A percentile compares a stretch with the other conserved stretches of the same genome.
Evolutionary conservation across 2,113 vertebrate genomes (phyloP).

Genomic region (Procavia capensis): DNA sequence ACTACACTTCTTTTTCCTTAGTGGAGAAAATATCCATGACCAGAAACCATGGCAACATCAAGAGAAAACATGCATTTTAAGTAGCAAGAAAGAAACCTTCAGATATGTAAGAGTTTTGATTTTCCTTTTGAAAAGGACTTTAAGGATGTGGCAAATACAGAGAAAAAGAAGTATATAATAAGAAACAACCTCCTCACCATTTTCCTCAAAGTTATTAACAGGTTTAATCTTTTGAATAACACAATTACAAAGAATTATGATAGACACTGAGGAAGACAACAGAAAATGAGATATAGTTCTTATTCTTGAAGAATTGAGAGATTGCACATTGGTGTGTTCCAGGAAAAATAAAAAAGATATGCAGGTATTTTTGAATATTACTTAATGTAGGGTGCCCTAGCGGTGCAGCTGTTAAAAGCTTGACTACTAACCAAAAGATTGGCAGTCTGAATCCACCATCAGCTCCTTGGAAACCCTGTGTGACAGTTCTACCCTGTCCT

Average conservation of each 20-base stretch:
- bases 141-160: not conserved
- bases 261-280: not conserved
- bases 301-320: not conserved
- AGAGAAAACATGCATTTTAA: constrained; percentile 60
- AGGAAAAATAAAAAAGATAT: constrained; percentile 1
- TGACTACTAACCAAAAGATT: too few relatives aligned
- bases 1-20: constrained; percentile 39
- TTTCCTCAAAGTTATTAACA: not conserved
- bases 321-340: not conserved
- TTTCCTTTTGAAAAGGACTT: constrained; percentile 42
- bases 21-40: constrained; percentile 51
- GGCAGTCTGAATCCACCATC: too few relatives aligned
- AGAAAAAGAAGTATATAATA: not conserved
- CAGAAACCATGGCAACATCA: constrained; percentile 71
- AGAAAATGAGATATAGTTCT: not conserved
- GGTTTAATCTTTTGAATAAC: not conserved
- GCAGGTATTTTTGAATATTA: not conserved
- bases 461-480: too few relatives aligned
- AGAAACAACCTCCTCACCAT: not conserved
- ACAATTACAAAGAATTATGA: not conserved
- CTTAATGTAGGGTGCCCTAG: not conserved
- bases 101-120: constrained; percentile 17
- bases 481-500: too few relatives aligned
- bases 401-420: too few relatives aligned
- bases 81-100: constrained; percentile 46